Evolutionary conservation across 2,888 invertebrate genomes (phyloP), one percentile per base, ranked within the genome.

Genomic region (Papilio demoleus): DNA sequence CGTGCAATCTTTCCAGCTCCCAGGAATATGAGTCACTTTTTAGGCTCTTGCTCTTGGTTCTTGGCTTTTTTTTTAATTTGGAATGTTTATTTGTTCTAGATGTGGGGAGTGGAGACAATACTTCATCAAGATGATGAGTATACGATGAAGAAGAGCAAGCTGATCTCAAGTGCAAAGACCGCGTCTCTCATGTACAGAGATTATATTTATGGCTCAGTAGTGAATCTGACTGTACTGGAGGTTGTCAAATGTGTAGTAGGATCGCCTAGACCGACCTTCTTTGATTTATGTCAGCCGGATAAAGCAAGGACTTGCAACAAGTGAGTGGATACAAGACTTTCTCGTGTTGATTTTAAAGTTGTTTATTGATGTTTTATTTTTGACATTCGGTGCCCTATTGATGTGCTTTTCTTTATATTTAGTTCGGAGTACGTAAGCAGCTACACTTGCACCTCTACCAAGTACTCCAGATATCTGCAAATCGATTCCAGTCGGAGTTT

Each of bases 251-350:
- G 94, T 17, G 85, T 95, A 17, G 93, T 96, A 4, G 96, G 96
- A 0, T 95, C 95, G 62, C 95, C 95, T 0, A 92, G 97, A 70
- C 97, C 97, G 0, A 96, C 96, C 73, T 97, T 96, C 87, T 93
- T 96, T 69, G 95, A 95, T 75, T 93, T 96, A 1, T 97, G 97
- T 81, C 85, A 90, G 73, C 96, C 97, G 4, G 94, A 94, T 73
- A 93, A 85, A 47, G 94, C 94, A 59, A 93, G 84, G 64, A 94
- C 94, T 75, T 97, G 97, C 78, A 93, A 93, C 73, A 87, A 84
- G 90, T 92, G 71, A 85, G 90, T 81, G 12, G 12, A 9, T 22
- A 42, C 8, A 38, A 38, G 14, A 38, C 1, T 14, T 14, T 38
- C 38, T 38, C 38, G 12, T 3, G 2, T 38, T 38, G 14, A 14